Percentiles rank a stretch among this genome's conserved stretches.
These are phyloP conservation scores for Polypterus bichir DNA, from an alignment of 2,113 vertebrate species.

Conservation along the genomic window DNA sequence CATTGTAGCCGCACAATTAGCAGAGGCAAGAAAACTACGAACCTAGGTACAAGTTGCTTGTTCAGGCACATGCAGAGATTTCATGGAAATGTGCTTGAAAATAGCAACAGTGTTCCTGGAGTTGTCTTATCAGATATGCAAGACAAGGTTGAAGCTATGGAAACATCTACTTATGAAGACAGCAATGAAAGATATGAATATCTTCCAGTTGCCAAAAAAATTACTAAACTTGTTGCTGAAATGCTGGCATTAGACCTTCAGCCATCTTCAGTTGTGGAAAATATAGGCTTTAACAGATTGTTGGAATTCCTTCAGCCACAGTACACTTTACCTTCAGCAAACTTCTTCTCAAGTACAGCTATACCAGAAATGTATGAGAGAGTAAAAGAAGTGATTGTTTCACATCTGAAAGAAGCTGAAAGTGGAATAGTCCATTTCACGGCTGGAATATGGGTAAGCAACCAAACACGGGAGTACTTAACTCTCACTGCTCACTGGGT, in stretches of 20 bases:
- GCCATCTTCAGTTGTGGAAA: conserved; percentile 87
- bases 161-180: conserved; percentile 47
- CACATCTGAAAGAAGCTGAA: conserved; percentile 83
- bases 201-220: conserved; percentile 92
- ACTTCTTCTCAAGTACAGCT: conserved; percentile 86
- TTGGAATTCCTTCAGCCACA: conserved; percentile 87
- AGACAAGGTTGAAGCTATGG: conserved; percentile 51
- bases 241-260: conserved; percentile 97
- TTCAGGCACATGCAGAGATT: conserved; percentile 87
- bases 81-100: conserved; percentile 73
- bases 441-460: conserved; percentile 84
- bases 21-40: conserved; percentile 90
- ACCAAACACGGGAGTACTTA: conserved; percentile 85
- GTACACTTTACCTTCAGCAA: conserved; percentile 76
- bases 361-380: conserved; percentile 89
- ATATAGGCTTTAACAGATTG: conserved; percentile 77
- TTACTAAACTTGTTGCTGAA: conserved; percentile 88
- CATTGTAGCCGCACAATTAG: conserved; percentile 96
- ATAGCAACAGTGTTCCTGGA: conserved; percentile 61
- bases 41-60: conserved; percentile 89
- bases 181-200: conserved; percentile 65
- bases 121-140: conserved; percentile 43
- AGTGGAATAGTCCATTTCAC: conserved; percentile 88
- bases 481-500: conserved; percentile 93
- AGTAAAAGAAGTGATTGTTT: conserved; percentile 74